Evolutionary conservation across 2,797 vertebrate genomes (phyloP).

Genomic region (Scyliorhinus canicula): DNA sequence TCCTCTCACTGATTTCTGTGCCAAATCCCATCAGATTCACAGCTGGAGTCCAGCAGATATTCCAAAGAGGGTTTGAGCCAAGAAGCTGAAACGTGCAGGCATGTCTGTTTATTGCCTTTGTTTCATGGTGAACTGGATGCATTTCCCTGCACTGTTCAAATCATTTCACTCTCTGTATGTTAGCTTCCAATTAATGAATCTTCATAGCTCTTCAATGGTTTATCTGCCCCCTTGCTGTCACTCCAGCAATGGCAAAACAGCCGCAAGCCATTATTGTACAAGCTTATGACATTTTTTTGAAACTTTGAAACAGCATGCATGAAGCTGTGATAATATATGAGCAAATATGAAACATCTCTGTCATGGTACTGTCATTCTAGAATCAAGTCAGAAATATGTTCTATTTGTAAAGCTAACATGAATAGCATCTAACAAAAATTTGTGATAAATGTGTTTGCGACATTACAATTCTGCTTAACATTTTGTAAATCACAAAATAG

Average conservation of each 20-base stretch:
- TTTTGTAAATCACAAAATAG: not conserved
- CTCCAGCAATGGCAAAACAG: not conserved
- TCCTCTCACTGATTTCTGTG: not conserved
- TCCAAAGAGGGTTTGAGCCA: too few species aligned
- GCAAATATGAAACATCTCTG: not conserved
- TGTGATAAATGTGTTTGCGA: not conserved
- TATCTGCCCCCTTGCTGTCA: conserved; percentile 18
- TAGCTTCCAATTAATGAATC: not conserved
- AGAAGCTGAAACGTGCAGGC: not conserved
- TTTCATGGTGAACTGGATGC: not conserved
- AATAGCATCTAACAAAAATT: not conserved
- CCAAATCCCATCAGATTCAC: not conserved
- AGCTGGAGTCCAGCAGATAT: not conserved
- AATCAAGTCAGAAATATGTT: not conserved
- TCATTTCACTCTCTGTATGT: not conserved
- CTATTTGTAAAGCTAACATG: not conserved
- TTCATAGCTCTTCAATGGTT: not conserved
- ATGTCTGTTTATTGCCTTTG: not conserved
- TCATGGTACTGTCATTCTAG: not conserved
- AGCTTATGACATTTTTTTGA: not conserved
- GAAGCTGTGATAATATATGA: not conserved
- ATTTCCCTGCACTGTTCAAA: not conserved
- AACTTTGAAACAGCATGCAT: not conserved
- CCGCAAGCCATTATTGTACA: not conserved
- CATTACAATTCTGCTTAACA: not conserved